phyloP scores from a whole-genome alignment of 2,797 vertebrate genomes.

The Helostoma temminkii region DNA sequence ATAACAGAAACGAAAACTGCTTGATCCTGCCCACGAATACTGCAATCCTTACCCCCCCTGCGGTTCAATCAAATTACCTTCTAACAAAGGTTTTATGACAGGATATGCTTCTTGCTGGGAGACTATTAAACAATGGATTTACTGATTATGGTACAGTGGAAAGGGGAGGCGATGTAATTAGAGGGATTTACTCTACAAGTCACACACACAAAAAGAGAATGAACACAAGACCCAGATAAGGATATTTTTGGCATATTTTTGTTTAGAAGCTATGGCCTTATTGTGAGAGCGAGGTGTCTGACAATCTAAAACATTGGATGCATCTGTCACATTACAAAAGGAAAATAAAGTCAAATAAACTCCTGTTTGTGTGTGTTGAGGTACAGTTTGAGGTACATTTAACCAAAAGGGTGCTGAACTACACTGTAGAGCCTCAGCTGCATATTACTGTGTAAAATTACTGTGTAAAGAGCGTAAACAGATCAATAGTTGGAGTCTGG shows the following conservation, averaged over 20 bases:
- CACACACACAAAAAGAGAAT: conserved; percentile 38
- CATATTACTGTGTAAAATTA: too few species aligned
- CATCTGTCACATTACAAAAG: background rate
- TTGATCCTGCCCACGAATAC: conserved; percentile 25
- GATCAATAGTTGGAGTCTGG: conserved; percentile 54
- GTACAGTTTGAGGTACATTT: background rate
- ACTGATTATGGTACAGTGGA: conserved; percentile 31
- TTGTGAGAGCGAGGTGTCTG: background rate
- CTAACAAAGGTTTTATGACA: conserved; percentile 67
- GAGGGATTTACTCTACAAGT: conserved; percentile 51
- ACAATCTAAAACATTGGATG: background rate
- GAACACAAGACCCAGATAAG: background rate
- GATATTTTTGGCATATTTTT: conserved; percentile 22
- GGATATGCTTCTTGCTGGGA: conserved; percentile 53
- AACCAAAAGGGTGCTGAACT: too few species aligned
- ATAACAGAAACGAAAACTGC: conserved; percentile 36
- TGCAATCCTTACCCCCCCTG: conserved; percentile 39
- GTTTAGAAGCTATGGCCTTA: conserved; percentile 6
- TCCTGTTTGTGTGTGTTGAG: background rate
- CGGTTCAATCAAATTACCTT: conserved; percentile 70
- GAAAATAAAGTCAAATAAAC: background rate
- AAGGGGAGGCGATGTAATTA: conserved; percentile 36
- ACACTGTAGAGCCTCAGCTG: too few species aligned
- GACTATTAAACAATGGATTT: conserved; percentile 62
- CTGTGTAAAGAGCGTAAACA: conserved; percentile 3